A percentile compares a stretch with the other conserved stretches of the same genome.
Evolutionary conservation across 2,888 invertebrate species (phyloP).

Genomic region (Ptilodon capucinus): DNA sequence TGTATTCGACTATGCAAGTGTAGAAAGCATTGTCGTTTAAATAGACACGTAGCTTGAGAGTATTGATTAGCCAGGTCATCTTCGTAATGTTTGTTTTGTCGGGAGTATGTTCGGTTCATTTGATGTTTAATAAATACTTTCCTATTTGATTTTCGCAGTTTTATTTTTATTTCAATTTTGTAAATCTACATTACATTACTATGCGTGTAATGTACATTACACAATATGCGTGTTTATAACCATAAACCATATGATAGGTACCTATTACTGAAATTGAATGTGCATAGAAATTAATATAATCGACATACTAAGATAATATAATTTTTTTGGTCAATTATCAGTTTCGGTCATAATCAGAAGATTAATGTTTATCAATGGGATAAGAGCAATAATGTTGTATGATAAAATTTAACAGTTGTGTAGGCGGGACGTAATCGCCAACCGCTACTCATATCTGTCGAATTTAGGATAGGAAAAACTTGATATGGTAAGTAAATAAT

Average conservation of each 20-base stretch:
- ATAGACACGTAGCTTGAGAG: slow-evolving; percentile 40
- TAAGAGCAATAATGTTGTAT: slow-evolving; percentile 54
- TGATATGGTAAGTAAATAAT: slow-evolving; percentile 43
- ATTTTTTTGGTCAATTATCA: slow-evolving; percentile 54
- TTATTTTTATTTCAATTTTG: slow-evolving; percentile 24
- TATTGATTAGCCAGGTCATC: slow-evolving; percentile 50
- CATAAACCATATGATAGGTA: too few species aligned
- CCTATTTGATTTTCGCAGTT: slow-evolving; percentile 33
- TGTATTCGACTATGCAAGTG: slow-evolving; percentile 10
- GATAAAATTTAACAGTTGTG: slow-evolving; percentile 59
- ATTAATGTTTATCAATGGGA: slow-evolving; percentile 65
- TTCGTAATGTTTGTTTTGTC: slow-evolving; percentile 47
- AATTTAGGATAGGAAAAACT: slow-evolving; percentile 5
- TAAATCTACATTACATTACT: too few species aligned
- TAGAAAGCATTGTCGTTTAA: slow-evolving; percentile 29
- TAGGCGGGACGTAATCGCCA: slow-evolving; percentile 57
- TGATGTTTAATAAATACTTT: slow-evolving; percentile 73
- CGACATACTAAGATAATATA: slow-evolving; percentile 51
- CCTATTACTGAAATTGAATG: neutral
- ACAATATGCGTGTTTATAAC: too few species aligned
- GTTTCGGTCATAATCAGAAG: slow-evolving; percentile 51
- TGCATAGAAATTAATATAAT: slow-evolving; percentile 5
- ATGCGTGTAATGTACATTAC: too few species aligned
- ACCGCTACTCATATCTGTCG: slow-evolving; percentile 37
- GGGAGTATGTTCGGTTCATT: slow-evolving; percentile 54